Evolutionary conservation across 2,797 vertebrate genomes (phyloP), one percentile per base, ranked within the genome.

Genomic region (Champsocephalus gunnari): DNA sequence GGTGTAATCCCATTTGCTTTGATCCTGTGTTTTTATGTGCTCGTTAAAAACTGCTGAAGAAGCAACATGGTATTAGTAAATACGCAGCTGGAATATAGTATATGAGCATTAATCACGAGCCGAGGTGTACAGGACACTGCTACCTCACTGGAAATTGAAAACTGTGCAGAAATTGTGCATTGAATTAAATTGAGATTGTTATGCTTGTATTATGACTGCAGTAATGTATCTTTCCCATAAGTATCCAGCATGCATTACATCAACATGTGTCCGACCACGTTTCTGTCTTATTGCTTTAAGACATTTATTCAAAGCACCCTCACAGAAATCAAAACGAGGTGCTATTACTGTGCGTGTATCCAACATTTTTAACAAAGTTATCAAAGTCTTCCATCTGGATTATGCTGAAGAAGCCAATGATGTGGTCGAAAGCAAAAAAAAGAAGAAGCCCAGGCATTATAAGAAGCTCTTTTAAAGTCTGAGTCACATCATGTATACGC

Each of bases 21-120:
- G 81, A 85, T 91, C 69, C 75, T 70, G 78, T 61, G 71, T 66
- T 93, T 93, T 92, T 92, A 91, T 92, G 84, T 65, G 76, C 82
- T 91, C 78, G 87, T 92, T 92, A 92, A 93, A 92, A 89, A 76
- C 87, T 91, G 92, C 91, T 91, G 89, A 87, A 80, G 81, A 82
- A 87, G 90, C 82, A 88, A 57, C 75, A 69, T 5, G 32, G 70
- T 89, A 88, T 92, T 80, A 89, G 83, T 87, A 89, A 89, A 90
- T 86, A 90, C 60, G 70, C 79, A 85, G 79, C 75, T 69, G 69
- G 76, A 87, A 87, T 87, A 84, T 75, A 84, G 83, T 73, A 84
- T 79, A 71, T 70, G 78, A 73, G 74, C 81, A 85, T 90, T 79
- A 85, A 88, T 92, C 86, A 78, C 72, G 53, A 43, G 71, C 63